These are phyloP conservation scores for Cynopterus brachyotis DNA, from an alignment of 2,113 vertebrate genomes.

Conservation along the genomic window DNA sequence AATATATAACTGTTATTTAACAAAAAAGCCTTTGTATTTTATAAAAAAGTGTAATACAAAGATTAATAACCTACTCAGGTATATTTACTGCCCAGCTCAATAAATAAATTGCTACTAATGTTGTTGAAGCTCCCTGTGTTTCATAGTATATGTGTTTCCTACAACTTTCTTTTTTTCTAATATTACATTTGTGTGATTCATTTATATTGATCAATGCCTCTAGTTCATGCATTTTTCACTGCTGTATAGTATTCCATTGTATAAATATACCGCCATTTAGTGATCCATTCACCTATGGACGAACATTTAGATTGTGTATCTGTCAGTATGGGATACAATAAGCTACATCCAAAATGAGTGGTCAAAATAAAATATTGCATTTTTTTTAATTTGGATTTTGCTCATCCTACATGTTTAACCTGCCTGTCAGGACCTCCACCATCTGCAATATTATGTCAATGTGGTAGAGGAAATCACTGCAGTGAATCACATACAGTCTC, in stretches of 20 bases:
- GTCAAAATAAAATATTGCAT: background rate
- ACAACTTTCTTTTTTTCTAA: background rate
- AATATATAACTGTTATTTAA: background rate
- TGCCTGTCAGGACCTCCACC: background rate
- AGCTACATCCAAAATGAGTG: background rate
- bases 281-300: background rate
- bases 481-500: background rate
- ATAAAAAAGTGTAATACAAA: background rate
- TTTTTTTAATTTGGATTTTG: background rate
- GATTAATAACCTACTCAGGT: background rate
- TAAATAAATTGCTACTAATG: background rate
- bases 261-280: background rate
- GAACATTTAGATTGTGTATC: background rate
- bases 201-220: background rate
- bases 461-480: background rate
- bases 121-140: background rate
- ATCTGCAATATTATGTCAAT: background rate
- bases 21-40: background rate
- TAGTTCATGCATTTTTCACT: background rate
- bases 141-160: background rate
- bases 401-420: background rate
- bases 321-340: background rate
- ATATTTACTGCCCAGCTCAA: background rate
- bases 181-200: background rate
- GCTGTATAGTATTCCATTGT: background rate